Base-by-base conservation (phyloP, 2,888 invertebrate genomes). In the Metallyticus violacea region DNA sequence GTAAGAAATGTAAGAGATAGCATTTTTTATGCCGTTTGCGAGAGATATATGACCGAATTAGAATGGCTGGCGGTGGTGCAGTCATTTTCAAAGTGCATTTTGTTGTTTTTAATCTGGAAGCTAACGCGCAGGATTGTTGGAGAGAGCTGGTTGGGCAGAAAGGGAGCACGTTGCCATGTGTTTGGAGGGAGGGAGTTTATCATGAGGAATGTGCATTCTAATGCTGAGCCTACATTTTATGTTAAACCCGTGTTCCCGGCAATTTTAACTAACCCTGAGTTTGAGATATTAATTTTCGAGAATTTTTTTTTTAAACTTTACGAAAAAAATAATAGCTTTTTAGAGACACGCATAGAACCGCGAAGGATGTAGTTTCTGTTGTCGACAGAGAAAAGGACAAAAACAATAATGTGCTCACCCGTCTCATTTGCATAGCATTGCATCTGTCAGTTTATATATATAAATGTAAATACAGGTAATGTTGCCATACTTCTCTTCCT, bases 41-140 rank as follows among this genome's bases (percentile, higher is more conserved):
- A 15, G 7, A 77, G 27, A 83, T 77, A 77, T 83, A 77, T 83
- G 29, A 25, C 7, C 7, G 77, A 28, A 77, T 83, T 83, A 77
- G 76, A 28, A 29, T 27, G 77, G 25, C 83, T 27, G 76, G 77
- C 77, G 29, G 28, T 77, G 83, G 77, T 83, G 83, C 83, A 83
- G 83, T 77, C 83, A 83, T 83, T 81, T 83, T 77, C 83, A 83
- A 83, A 83, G 83, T 83, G 83, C 83, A 83, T 83, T 83, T 77
- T 83, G 83, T 83, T 83, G 83, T 83, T 83, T 83, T 83, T 83
- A 82, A 82, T 82, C 82, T 76, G 15, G 81, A 25, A 30, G 28
- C n/a, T 0, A 62, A 62, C 40, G 40, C 40, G 40, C 40, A 62
- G 40, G 40, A 62, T 22, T 62, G 40, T 40, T 15, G 9, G 40